phyloP scores from a whole-genome alignment of 2,888 invertebrate species.

The Pyrgus malvae region DNA sequence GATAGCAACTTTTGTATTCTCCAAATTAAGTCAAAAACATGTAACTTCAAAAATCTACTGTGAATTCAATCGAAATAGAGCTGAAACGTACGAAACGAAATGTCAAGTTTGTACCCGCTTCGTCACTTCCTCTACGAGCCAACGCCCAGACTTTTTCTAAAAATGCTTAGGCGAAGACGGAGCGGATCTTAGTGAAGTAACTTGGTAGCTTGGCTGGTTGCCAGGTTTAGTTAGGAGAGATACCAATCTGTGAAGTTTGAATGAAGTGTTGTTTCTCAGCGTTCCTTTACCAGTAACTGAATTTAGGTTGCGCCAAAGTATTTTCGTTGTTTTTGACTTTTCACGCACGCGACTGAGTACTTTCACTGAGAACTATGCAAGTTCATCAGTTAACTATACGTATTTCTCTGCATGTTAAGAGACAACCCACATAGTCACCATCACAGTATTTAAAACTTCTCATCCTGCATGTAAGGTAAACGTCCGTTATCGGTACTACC shows the following conservation, averaged over 20 bases:
- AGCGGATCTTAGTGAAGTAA: constrained; percentile 48
- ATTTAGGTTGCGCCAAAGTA: too few relatives aligned
- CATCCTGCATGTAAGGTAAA: too few relatives aligned
- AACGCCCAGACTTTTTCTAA: constrained; percentile 6
- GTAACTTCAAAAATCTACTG: neutral
- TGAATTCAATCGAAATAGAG: neutral
- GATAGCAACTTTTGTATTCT: too few relatives aligned
- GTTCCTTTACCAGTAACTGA: neutral
- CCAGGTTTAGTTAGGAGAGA: constrained; percentile 50
- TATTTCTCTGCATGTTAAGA: too few relatives aligned
- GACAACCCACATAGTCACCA: too few relatives aligned
- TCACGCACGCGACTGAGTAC: too few relatives aligned
- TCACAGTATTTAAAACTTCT: too few relatives aligned
- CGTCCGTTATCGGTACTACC: too few relatives aligned
- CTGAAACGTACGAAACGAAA: neutral
- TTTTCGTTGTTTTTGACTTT: too few relatives aligned
- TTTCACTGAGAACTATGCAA: too few relatives aligned
- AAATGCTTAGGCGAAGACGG: constrained; percentile 1
- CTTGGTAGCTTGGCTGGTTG: constrained; percentile 53
- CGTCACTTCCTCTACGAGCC: constrained; percentile 6
- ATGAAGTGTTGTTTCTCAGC: constrained; percentile 44
- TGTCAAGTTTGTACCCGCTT: neutral
- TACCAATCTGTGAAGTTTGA: constrained; percentile 50
- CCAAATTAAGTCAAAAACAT: too few relatives aligned
- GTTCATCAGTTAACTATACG: too few relatives aligned